These are phyloP conservation scores for Doryteuthis pealeii DNA, from an alignment of 1,140 invertebrate genomes.

Conservation along the genomic window DNA sequence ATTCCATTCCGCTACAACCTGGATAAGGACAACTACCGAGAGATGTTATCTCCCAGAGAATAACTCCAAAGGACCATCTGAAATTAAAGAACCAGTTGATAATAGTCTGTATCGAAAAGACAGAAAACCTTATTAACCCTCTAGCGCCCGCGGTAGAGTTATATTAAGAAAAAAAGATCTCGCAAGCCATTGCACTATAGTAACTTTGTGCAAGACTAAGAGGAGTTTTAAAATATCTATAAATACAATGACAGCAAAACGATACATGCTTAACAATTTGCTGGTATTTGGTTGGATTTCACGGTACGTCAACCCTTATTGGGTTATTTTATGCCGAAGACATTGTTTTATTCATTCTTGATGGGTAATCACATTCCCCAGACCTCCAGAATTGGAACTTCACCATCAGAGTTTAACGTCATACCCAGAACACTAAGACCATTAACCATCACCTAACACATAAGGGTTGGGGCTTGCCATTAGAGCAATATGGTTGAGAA, in stretches of 20 bases:
- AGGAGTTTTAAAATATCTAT: not conserved
- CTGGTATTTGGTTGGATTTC: too few relatives aligned
- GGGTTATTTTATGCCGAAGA: too few relatives aligned
- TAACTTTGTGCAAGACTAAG: not conserved
- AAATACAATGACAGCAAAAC: not conserved
- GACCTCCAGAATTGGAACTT: too few relatives aligned
- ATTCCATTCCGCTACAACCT: constrained; percentile 68
- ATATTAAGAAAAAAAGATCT: not conserved
- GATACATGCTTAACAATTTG: not conserved
- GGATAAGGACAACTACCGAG: constrained; percentile 64
- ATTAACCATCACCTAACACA: too few relatives aligned
- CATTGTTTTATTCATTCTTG: too few relatives aligned
- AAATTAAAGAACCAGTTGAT: constrained; percentile 12
- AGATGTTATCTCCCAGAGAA: constrained; percentile 66
- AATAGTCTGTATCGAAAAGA: not conserved
- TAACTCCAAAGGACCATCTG: constrained; percentile 62
- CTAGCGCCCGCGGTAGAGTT: not conserved
- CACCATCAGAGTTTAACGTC: too few relatives aligned
- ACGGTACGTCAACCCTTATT: too few relatives aligned
- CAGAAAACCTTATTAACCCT: not conserved
- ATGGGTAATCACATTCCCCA: too few relatives aligned
- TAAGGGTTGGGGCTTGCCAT: too few relatives aligned
- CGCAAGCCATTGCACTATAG: not conserved
- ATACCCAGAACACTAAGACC: too few relatives aligned
- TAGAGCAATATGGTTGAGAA: too few relatives aligned